Conservation (phyloP, 2,797 vertebrate species). For the Tokudaia muenninki region DNA sequence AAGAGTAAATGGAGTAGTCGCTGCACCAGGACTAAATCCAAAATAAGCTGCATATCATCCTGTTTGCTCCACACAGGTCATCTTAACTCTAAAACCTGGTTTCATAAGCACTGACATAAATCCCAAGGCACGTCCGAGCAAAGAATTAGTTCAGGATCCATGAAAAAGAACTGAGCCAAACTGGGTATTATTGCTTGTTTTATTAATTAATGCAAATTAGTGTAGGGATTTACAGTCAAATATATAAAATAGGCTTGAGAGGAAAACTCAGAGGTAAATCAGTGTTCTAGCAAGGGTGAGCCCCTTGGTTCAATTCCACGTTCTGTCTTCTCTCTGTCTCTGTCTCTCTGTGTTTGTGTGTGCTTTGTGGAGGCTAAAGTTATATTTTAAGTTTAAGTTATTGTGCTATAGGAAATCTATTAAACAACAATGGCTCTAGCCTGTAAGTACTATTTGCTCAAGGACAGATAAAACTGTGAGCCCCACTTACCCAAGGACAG, state of each 20-base stretch:
- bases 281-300: not conserved
- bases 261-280: not conserved
- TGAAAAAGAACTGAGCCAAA: constrained; percentile 18
- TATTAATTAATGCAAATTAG: constrained; percentile 44
- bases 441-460: not conserved
- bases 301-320: not conserved
- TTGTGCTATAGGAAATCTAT: not conserved
- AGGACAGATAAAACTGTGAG: not conserved
- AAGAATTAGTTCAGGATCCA: not conserved
- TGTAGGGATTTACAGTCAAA: not conserved
- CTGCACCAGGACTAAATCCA: not conserved
- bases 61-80: not conserved
- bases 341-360: not conserved
- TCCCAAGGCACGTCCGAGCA: not conserved
- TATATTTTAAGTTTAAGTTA: not conserved
- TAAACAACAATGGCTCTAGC: not conserved
- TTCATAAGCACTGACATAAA: constrained; percentile 15
- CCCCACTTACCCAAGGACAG: not conserved
- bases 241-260: not conserved
- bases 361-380: not conserved
- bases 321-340: not conserved
- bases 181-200: not conserved
- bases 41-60: not conserved
- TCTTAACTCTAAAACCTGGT: constrained; percentile 2
- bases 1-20: not conserved